A percentile compares a stretch with the other conserved stretches of the same genome.
Conservation (phyloP, 2,113 vertebrate genomes). For the Rhea americana region DNA sequence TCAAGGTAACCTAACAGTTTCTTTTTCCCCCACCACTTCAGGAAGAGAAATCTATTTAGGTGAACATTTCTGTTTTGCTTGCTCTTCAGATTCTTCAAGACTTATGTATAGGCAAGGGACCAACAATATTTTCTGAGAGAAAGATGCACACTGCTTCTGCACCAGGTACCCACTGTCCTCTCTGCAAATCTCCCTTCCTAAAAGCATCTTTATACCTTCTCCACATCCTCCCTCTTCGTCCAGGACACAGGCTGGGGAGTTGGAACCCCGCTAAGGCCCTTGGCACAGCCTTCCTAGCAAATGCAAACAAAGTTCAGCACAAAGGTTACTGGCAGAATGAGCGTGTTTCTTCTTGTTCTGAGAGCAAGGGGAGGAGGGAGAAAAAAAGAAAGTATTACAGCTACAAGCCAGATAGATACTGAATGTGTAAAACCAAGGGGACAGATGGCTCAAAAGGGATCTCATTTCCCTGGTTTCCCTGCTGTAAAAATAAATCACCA, state of each 20-base stretch:
- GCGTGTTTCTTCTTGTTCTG: neutral
- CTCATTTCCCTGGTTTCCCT: neutral
- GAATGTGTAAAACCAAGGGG: neutral
- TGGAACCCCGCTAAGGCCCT: neutral
- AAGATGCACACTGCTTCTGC: neutral
- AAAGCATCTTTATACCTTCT: neutral
- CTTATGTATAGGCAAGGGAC: neutral
- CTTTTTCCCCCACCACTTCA: neutral
- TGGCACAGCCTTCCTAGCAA: neutral
- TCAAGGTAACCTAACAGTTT: neutral
- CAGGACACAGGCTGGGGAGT: fast-evolving
- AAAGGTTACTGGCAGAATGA: neutral
- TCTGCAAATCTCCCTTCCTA: neutral
- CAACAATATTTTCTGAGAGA: neutral
- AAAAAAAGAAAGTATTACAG: neutral
- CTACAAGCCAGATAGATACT: neutral
- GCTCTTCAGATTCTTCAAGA: neutral
- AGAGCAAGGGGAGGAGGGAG: neutral
- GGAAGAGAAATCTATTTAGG: neutral
- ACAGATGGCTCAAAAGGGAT: neutral
- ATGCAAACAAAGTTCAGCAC: fast-evolving
- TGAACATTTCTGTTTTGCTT: neutral
- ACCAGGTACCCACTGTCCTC: neutral
- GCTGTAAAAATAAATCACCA: neutral
- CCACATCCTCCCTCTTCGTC: neutral